Evolutionary conservation across 2,888 invertebrate genomes (phyloP).

Genomic region (Lacanobia wlatinum): DNA sequence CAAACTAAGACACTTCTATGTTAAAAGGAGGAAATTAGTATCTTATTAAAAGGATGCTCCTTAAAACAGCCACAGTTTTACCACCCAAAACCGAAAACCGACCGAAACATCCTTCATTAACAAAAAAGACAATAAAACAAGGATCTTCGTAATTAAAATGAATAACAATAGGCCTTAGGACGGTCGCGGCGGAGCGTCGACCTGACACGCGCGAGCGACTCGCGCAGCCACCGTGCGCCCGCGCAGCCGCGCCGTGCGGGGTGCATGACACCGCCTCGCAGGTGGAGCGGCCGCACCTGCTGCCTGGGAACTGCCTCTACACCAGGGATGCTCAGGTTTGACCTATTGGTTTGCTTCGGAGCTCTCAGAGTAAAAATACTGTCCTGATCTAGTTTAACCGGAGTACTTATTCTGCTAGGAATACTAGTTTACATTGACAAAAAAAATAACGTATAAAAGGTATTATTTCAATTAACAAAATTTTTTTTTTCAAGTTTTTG

Average conservation of each 20-base stretch:
- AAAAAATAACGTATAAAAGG: too few species aligned
- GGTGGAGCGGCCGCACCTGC: constrained; percentile 71
- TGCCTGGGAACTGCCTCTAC: constrained; percentile 62
- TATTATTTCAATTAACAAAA: too few species aligned
- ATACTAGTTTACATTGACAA: too few species aligned
- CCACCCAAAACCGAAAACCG: constrained; percentile 10
- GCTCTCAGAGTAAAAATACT: not conserved
- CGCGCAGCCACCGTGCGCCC: constrained; percentile 82
- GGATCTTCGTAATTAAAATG: constrained; percentile 59
- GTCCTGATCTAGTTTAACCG: too few species aligned
- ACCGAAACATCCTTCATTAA: constrained; percentile 29
- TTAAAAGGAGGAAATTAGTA: too few species aligned
- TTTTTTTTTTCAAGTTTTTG: too few species aligned
- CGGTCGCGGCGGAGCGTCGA: constrained; percentile 75
- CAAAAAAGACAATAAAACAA: constrained; percentile 43
- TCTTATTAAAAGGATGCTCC: not conserved
- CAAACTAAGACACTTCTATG: too few species aligned
- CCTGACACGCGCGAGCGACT: constrained; percentile 77
- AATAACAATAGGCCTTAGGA: constrained; percentile 60
- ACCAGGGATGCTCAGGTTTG: constrained; percentile 5
- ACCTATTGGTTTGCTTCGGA: not conserved
- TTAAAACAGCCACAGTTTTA: not conserved
- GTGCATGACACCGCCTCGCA: constrained; percentile 79
- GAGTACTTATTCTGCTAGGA: too few species aligned
- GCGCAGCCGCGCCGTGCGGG: constrained; percentile 71